Conservation (phyloP, 2,113 vertebrate genomes). For the Mormyrus iriodes region DNA sequence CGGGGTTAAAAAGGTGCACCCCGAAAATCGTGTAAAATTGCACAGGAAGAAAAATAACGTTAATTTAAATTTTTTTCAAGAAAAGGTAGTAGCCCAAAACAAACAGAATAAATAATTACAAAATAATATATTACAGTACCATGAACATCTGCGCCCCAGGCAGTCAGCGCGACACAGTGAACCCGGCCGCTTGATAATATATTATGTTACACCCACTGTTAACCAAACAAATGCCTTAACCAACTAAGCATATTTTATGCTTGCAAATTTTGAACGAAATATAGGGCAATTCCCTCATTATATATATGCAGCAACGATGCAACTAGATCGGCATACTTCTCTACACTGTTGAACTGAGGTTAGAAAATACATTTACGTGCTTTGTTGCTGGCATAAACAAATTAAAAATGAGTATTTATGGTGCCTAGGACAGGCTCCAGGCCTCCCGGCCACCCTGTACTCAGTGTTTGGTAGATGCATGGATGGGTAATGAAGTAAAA, state of each 20-base stretch:
- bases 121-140: not conserved
- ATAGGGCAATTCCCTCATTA: not conserved
- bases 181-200: not conserved
- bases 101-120: not conserved
- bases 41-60: not conserved
- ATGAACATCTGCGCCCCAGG: conserved; percentile 5
- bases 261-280: not conserved
- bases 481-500: not conserved
- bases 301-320: not conserved
- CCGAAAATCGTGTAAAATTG: not conserved
- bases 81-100: not conserved
- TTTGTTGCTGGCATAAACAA: not conserved
- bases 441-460: not conserved
- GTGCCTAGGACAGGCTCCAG: too few species aligned
- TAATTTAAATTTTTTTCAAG: not conserved
- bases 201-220: not conserved
- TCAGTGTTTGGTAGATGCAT: not conserved
- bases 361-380: not conserved
- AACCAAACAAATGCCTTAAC: not conserved
- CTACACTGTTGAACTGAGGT: not conserved
- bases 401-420: too few species aligned
- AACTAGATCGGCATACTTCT: not conserved
- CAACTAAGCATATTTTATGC: not conserved
- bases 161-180: not conserved
- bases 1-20: not conserved